Percentiles rank a stretch among this genome's conserved stretches.
These are phyloP conservation scores for Stercorarius parasiticus DNA, from an alignment of 2,113 vertebrate genomes.

Conservation along the genomic window DNA sequence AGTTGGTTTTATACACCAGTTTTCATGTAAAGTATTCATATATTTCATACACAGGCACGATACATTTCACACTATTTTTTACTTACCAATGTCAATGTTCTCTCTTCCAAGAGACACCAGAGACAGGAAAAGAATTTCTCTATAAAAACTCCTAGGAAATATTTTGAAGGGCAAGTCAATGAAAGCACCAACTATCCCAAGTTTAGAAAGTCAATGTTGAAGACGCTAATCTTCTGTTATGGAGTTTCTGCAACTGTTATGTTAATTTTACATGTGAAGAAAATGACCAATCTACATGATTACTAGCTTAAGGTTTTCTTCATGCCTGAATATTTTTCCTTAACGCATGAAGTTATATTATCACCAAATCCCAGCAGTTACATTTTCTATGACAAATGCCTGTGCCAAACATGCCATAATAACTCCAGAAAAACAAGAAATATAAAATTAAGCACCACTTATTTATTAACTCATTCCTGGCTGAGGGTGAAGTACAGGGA, in stretches of 20 bases:
- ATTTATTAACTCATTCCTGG: background rate
- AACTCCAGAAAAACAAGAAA: background rate
- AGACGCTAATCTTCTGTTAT: background rate
- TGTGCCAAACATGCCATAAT: background rate
- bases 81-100: conserved; percentile 96
- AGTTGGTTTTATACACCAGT: background rate
- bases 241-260: background rate
- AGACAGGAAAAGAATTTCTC: conserved; percentile 94
- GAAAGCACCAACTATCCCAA: background rate
- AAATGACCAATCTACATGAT: background rate
- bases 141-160: conserved; percentile 89
- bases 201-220: background rate
- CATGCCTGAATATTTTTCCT: background rate
- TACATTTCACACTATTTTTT: background rate
- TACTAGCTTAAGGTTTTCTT: background rate
- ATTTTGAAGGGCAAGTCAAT: conserved; percentile 8
- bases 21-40: background rate
- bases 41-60: background rate
- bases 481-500: background rate
- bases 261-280: background rate
- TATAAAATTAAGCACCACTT: background rate
- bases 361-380: background rate
- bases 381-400: background rate
- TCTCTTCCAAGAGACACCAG: conserved; percentile 94
- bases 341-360: background rate